A percentile compares a stretch with the other conserved stretches of the same genome.
Evolutionary conservation across 1,140 invertebrate species (phyloP).

Genomic region (Brachionus sp.): DNA sequence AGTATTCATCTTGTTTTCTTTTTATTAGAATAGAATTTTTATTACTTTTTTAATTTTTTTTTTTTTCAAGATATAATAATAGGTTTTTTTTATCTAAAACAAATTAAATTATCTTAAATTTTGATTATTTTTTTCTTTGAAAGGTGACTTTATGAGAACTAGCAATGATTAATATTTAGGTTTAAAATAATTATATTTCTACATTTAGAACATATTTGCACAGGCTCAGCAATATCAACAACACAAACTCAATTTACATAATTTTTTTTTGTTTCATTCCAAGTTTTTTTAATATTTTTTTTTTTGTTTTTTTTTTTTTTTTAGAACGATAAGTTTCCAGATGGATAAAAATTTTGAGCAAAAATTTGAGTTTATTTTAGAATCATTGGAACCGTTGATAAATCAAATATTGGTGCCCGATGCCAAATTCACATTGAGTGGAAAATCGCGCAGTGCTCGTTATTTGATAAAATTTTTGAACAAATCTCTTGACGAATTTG

Average conservation of each 20-base stretch:
- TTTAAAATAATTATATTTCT: not conserved
- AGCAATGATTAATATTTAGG: not conserved
- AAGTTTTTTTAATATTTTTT: not conserved
- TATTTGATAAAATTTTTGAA: conserved; percentile 13
- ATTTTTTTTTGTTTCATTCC: not conserved
- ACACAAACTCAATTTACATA: not conserved
- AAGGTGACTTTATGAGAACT: conserved; percentile 1
- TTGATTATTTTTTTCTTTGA: not conserved
- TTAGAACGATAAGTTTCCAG: not conserved
- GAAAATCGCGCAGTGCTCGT: not conserved
- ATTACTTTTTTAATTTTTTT: not conserved
- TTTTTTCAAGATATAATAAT: not conserved
- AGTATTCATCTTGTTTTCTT: not conserved
- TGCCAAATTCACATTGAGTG: not conserved
- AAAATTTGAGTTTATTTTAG: not conserved
- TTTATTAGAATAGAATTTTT: conserved; percentile 2
- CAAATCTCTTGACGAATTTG: not conserved
- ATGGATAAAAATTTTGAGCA: not conserved
- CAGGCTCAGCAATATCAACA: not conserved
- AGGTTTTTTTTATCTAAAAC: not conserved
- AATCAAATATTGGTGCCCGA: not conserved
- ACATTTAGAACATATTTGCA: not conserved
- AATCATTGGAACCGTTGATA: conserved; percentile 13
- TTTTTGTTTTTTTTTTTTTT: not conserved
- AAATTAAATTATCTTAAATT: not conserved